A percentile compares a stretch with the other conserved stretches of the same genome.
phyloP scores from a whole-genome alignment of 1,140 invertebrate genomes.

The Hycleus phaleratus region DNA sequence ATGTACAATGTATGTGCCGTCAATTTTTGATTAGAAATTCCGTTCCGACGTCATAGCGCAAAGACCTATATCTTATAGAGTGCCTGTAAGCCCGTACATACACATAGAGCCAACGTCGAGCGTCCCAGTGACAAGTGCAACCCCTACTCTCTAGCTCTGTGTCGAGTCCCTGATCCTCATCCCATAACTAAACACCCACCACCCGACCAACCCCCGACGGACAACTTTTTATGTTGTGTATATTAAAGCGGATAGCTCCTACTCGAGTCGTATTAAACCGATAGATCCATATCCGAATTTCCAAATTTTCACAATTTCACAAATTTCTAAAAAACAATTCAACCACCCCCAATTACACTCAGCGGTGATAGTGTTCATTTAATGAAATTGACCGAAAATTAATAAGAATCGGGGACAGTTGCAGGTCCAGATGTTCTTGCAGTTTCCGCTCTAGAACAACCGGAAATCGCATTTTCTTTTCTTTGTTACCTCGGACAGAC shows the following conservation, averaged over 20 bases:
- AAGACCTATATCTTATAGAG: too few species aligned
- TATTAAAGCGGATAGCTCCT: conserved; percentile 33
- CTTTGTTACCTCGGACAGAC: too few species aligned
- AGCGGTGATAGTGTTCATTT: too few species aligned
- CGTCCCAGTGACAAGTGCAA: conserved; percentile 37
- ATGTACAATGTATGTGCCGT: too few species aligned
- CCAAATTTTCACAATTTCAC: not conserved
- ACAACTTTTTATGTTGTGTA: conserved; percentile 40
- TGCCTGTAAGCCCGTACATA: too few species aligned
- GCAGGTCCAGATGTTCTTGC: not conserved
- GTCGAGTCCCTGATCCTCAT: conserved; percentile 16
- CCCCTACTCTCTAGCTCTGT: conserved; percentile 16
- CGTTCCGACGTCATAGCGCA: too few species aligned
- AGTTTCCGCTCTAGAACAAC: not conserved
- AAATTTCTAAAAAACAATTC: not conserved
- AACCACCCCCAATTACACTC: too few species aligned
- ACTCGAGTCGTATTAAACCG: conserved; percentile 27
- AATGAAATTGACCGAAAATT: too few species aligned
- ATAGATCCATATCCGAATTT: conserved; percentile 20
- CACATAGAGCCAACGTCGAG: conserved; percentile 9
- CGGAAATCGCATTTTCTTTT: not conserved
- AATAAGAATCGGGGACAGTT: not conserved
- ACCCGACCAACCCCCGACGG: conserved; percentile 32
- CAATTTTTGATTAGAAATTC: too few species aligned
- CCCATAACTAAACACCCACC: conserved; percentile 19